A percentile compares a stretch with the other conserved stretches of the same genome.
These are phyloP conservation scores for Pseudococcus jackbeardsleyi DNA, from an alignment of 2,888 invertebrate genomes.

Conservation along the genomic window DNA sequence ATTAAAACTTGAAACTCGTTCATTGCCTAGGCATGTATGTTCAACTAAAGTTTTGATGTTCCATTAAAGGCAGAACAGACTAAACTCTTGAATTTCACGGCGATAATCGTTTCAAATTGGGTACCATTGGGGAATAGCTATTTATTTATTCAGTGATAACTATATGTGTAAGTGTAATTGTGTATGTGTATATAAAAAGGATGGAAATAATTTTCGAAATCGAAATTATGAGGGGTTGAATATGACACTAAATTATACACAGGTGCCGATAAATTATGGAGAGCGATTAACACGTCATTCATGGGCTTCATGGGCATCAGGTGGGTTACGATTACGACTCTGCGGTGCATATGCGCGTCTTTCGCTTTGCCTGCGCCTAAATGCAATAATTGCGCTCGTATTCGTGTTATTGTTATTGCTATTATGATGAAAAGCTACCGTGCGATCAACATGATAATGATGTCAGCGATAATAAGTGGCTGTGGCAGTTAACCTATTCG, in stretches of 20 bases:
- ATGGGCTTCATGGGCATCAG: not conserved
- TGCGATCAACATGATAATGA: slow-evolving; percentile 24
- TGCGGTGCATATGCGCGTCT: not conserved
- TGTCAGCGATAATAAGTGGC: slow-evolving; percentile 36
- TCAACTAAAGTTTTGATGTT: too few relatives aligned
- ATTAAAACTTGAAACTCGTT: too few relatives aligned
- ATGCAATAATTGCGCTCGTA: not conserved
- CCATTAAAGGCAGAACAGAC: too few relatives aligned
- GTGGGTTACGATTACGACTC: not conserved
- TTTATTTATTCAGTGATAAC: too few relatives aligned
- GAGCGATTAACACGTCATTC: slow-evolving; percentile 29
- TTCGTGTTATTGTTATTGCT: not conserved
- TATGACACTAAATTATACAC: not conserved
- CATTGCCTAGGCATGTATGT: too few relatives aligned
- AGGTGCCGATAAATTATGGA: not conserved
- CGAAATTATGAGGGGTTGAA: not conserved
- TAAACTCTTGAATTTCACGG: too few relatives aligned
- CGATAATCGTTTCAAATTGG: too few relatives aligned
- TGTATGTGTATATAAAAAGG: too few relatives aligned
- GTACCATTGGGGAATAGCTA: too few relatives aligned
- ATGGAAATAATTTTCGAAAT: not conserved
- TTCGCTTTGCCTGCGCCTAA: not conserved
- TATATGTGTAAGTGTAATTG: too few relatives aligned
- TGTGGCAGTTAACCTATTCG: slow-evolving; percentile 33
- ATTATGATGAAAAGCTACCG: slow-evolving; percentile 8